Evolutionary conservation across 1,140 invertebrate species (phyloP).

Genomic region (Cecropterus lyciades): DNA sequence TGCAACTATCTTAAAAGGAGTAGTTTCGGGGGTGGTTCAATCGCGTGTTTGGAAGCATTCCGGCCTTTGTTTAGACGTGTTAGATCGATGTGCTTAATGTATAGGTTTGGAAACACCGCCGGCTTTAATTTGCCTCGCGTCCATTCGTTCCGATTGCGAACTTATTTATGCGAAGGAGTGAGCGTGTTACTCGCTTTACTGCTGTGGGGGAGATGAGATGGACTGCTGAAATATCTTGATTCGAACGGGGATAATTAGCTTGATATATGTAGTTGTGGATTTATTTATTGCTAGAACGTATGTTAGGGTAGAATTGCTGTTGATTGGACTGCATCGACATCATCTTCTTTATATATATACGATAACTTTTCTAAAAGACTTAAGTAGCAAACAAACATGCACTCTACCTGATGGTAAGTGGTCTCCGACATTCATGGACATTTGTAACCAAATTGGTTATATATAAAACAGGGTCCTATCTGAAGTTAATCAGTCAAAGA

Average conservation of each 20-base stretch:
- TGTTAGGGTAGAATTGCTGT: no score
- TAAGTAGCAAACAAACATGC: no score
- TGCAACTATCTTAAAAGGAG: slow-evolving; percentile 24
- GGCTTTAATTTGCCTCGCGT: slow-evolving; percentile 78
- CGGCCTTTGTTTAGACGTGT: slow-evolving; percentile 78
- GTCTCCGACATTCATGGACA: no score
- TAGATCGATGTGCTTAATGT: slow-evolving; percentile 81
- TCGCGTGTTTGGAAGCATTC: slow-evolving; percentile 72
- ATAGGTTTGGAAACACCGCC: slow-evolving; percentile 69
- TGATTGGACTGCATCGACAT: no score
- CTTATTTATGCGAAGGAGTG: slow-evolving; percentile 67
- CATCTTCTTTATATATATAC: no score
- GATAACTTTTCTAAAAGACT: no score
- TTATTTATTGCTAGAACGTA: neutral
- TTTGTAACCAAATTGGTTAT: no score
- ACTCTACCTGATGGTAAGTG: no score
- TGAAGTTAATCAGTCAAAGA: no score
- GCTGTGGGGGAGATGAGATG: slow-evolving; percentile 27
- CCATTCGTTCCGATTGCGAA: slow-evolving; percentile 79
- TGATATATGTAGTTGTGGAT: neutral
- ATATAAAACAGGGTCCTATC: no score
- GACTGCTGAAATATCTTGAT: slow-evolving; percentile 28
- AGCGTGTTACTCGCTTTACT: slow-evolving; percentile 32
- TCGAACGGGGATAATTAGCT: slow-evolving; percentile 20
- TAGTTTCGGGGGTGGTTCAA: slow-evolving; percentile 44